These are phyloP conservation scores for Falco punctatus DNA, from an alignment of 2,113 vertebrate genomes.

Conservation along the genomic window DNA sequence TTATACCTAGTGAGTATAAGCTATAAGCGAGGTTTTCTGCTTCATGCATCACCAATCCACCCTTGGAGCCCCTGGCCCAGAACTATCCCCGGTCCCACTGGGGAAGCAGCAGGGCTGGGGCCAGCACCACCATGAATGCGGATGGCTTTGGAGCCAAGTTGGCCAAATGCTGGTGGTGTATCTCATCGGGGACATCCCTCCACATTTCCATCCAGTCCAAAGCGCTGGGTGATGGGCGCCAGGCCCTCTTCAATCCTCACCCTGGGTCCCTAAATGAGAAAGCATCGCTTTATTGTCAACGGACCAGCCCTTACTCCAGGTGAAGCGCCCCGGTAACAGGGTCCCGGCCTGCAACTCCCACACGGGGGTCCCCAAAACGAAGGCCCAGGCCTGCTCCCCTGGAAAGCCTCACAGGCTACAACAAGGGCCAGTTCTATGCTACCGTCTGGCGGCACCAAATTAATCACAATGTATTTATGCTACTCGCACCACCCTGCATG, in stretches of 20 bases:
- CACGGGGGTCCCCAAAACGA: too few species aligned
- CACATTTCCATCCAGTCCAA: background rate
- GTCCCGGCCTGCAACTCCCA: background rate
- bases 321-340: too few species aligned
- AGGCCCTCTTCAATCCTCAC: background rate
- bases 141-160: rapidly evolving
- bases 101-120: background rate
- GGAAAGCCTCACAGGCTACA: background rate
- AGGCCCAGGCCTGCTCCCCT: background rate
- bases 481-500: rapidly evolving
- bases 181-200: rapidly evolving
- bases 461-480: too few species aligned
- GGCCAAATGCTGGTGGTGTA: background rate
- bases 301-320: too few species aligned
- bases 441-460: too few species aligned
- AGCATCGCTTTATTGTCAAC: too few species aligned
- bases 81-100: rapidly evolving
- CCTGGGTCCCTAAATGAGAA: too few species aligned
- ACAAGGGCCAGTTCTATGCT: rapidly evolving
- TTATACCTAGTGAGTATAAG: background rate
- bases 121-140: rapidly evolving
- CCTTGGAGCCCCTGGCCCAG: too few species aligned
- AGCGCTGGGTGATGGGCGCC: rapidly evolving
- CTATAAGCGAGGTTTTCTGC: rapidly evolving
- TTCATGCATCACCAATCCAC: background rate